Evolutionary conservation across 2,113 vertebrate genomes (phyloP).

Genomic region (Vidua chalybeata): DNA sequence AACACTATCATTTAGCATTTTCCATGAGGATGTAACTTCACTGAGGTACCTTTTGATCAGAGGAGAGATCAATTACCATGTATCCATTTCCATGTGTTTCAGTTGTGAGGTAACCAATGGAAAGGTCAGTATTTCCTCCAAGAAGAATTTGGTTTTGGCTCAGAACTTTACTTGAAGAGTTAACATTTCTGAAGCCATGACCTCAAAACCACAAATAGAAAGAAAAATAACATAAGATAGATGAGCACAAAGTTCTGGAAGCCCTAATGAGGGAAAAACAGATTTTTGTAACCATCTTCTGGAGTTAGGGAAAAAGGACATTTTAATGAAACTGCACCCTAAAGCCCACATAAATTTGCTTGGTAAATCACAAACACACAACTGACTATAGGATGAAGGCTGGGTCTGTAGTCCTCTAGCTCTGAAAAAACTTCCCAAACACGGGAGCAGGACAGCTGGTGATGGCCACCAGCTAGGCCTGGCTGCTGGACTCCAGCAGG

Average conservation of each 20-base stretch:
- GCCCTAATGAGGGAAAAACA: slow-evolving; percentile 41
- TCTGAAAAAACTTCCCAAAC: not conserved
- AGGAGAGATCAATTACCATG: not conserved
- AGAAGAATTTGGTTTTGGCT: slow-evolving; percentile 37
- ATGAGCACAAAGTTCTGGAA: slow-evolving; percentile 44
- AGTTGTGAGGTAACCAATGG: not conserved
- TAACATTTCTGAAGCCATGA: slow-evolving; percentile 41
- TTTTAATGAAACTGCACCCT: slow-evolving; percentile 16
- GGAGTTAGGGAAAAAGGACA: not conserved
- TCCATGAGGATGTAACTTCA: not conserved
- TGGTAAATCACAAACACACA: not conserved
- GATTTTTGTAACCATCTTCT: slow-evolving; percentile 34
- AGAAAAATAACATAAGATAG: slow-evolving; percentile 48
- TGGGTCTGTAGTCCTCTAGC: not conserved
- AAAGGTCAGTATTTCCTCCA: not conserved
- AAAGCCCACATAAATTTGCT: not conserved
- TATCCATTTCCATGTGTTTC: not conserved
- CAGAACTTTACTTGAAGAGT: not conserved
- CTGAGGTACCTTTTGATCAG: not conserved
- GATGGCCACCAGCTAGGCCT: not conserved
- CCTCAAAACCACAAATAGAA: slow-evolving; percentile 63
- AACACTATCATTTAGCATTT: not conserved
- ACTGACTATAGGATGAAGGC: not conserved
- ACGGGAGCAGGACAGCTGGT: not conserved
- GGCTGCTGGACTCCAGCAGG: not conserved